A percentile compares a stretch with the other conserved stretches of the same genome.
phyloP scores from a whole-genome alignment of 2,113 vertebrate genomes.

The Chlorodrepanis virens region DNA sequence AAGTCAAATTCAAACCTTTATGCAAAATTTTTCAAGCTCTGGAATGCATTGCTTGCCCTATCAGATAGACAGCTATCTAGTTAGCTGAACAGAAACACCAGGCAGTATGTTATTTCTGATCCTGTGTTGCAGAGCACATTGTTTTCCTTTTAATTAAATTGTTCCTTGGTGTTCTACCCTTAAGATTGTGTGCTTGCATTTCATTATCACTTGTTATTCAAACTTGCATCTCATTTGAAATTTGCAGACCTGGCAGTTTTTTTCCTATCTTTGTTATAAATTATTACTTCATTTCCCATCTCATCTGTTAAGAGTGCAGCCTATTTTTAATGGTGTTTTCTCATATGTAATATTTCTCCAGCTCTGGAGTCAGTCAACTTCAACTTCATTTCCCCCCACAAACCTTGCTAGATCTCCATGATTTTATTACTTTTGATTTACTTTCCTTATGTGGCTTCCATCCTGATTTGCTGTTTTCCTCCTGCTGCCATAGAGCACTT shows the following conservation, averaged over 20 bases:
- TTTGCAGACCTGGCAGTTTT: constrained; percentile 39
- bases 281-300: constrained; percentile 18
- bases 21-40: neutral
- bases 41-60: neutral
- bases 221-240: constrained; percentile 26
- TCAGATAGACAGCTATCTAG: neutral
- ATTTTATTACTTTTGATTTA: constrained; percentile 59
- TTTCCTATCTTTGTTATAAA: constrained; percentile 21
- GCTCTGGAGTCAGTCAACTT: constrained; percentile 63
- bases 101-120: constrained; percentile 31
- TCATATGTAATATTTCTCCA: constrained; percentile 31
- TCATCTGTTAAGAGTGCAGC: constrained; percentile 2
- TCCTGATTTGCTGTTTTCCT: constrained; percentile 39
- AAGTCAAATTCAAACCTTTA: constrained; percentile 19
- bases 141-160: constrained; percentile 50
- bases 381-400: neutral
- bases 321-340: constrained; percentile 44
- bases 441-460: constrained; percentile 51
- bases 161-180: constrained; percentile 1
- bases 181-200: constrained; percentile 8
- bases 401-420: constrained; percentile 18
- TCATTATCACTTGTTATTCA: constrained; percentile 39
- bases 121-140: neutral
- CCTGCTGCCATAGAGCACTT: constrained; percentile 26
- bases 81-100: constrained; percentile 11